These are phyloP conservation scores for Coreius guichenoti DNA, from an alignment of 2,797 vertebrate species.

Conservation along the genomic window DNA sequence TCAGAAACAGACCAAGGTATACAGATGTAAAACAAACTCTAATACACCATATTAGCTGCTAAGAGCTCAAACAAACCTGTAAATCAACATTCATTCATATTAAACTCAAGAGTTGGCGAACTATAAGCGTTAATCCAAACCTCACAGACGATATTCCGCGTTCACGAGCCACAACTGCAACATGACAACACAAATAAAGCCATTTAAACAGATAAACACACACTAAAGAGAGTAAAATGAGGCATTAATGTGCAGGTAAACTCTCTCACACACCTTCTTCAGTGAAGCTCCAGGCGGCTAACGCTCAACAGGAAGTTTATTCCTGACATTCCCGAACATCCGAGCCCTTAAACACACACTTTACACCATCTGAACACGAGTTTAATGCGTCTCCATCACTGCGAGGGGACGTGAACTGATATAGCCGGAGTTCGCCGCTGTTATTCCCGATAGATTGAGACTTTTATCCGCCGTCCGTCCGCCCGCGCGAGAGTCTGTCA, in stretches of 20 bases:
- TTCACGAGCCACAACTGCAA: not conserved
- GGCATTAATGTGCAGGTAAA: not conserved
- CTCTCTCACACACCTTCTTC: not conserved
- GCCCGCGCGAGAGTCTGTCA: not conserved
- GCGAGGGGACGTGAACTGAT: not conserved
- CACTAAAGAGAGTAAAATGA: not conserved
- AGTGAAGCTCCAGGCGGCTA: not conserved
- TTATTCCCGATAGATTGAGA: not conserved
- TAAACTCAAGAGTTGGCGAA: not conserved
- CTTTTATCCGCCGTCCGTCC: not conserved
- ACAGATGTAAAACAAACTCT: not conserved
- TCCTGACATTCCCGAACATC: conserved; percentile 14
- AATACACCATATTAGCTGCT: not conserved
- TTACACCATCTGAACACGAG: fast-evolving
- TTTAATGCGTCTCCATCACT: not conserved
- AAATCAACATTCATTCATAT: not conserved
- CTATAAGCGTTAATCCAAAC: not conserved
- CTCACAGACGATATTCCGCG: too few relatives aligned
- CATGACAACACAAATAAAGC: not conserved
- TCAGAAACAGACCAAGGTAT: not conserved
- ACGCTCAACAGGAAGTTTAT: conserved; percentile 32
- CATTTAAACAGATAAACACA: too few relatives aligned
- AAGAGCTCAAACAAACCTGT: not conserved
- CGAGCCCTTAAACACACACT: not conserved
- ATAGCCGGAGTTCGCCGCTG: not conserved